Conservation (phyloP, 2,888 invertebrate species). For the Dryocosmus kuriphilus region DNA sequence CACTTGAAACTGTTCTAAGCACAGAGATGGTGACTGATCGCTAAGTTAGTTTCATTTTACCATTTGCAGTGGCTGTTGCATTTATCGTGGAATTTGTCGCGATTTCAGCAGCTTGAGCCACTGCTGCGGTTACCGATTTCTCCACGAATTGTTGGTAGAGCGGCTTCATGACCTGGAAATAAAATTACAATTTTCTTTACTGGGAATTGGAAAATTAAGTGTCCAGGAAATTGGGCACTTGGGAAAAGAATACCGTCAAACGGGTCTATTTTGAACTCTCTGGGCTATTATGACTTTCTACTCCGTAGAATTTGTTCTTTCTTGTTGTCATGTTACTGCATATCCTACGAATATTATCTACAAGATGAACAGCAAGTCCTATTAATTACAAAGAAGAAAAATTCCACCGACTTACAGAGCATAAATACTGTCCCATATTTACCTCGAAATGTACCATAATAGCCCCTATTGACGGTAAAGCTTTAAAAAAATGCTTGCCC, state of each 20-base stretch:
- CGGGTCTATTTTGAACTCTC: too few species aligned
- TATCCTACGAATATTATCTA: too few species aligned
- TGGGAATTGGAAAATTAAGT: neutral
- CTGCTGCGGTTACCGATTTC: constrained; percentile 90
- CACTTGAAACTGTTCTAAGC: constrained; percentile 20
- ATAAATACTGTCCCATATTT: too few species aligned
- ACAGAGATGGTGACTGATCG: constrained; percentile 62
- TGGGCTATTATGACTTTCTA: too few species aligned
- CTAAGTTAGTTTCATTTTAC: constrained; percentile 84
- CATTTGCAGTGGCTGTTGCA: constrained; percentile 78
- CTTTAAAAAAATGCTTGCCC: neutral
- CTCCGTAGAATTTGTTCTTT: too few species aligned
- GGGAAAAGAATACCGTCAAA: neutral
- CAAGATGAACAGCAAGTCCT: too few species aligned
- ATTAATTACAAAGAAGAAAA: too few species aligned
- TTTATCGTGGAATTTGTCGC: constrained; percentile 80
- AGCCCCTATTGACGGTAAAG: too few species aligned
- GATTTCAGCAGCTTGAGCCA: constrained; percentile 86
- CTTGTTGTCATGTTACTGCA: too few species aligned
- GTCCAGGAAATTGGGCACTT: constrained; percentile 9
- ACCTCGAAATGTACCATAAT: too few species aligned
- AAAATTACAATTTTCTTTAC: constrained; percentile 44
- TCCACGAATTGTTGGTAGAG: constrained; percentile 89
- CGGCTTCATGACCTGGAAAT: constrained; percentile 88
- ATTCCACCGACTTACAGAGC: too few species aligned